Evolutionary conservation across 2,113 vertebrate genomes (phyloP), one percentile per base, ranked within the genome.

Genomic region (Merops nubicus): DNA sequence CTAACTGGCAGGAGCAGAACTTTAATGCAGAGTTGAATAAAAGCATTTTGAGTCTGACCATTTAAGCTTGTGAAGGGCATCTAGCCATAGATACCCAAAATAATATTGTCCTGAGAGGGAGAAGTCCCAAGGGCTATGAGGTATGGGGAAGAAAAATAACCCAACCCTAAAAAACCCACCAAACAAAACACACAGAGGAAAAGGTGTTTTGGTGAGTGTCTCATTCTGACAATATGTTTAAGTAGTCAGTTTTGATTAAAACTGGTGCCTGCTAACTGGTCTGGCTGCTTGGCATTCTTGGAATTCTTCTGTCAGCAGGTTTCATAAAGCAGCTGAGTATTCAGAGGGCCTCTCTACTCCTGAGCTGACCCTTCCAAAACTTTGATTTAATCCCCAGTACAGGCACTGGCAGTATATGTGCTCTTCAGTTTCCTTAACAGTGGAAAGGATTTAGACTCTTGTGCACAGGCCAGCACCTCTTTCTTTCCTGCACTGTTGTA

Each of bases 251-350:
- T 86, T 93, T 92, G 89, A 95, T 89, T 88, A 91, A 91, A 80
- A n/a, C 31, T 75, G 51, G 25, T 92, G 79, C 60, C 53, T 83
- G 21, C 83, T 95, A 34, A 77, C 75, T 81, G 92, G 36, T 53
- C 31, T 88, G 77, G 51, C 79, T 88, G 72, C 79, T 63, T 84
- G 85, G 42, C 93, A 89, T 96, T 96, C 88, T 80, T 85, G 33
- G 90, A 64, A 96, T 97, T 94, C 64, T 78, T 85, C 88, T 72
- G 91, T 89, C 95, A 96, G 93, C 64, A 91, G 79, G 75, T 92
- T 93, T 86, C 26, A 3, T 63, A 67, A 59, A 72, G 85, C 91
- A 93, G 79, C 63, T 79, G 86, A 83, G 18, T 77, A 17, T 65
- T 67, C 72, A n/a, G 53, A 93, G 63, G 54, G 72, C 85, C 63